Percentiles rank a stretch among this genome's conserved stretches.
phyloP scores from a whole-genome alignment of 2,797 vertebrate genomes.

The Rallus crepitans region DNA sequence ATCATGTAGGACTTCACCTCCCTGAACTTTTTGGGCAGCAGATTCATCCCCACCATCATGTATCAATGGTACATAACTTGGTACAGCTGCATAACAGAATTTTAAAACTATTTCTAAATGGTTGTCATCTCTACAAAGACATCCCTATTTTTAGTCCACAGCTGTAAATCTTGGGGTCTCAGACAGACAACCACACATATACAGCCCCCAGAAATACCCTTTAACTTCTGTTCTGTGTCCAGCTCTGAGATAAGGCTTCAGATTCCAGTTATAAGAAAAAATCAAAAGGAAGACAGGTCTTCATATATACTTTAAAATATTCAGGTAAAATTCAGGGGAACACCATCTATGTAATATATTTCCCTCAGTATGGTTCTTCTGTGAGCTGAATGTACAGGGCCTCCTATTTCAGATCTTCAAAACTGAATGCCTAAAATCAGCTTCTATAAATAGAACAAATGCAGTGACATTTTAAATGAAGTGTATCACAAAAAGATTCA shows the following conservation, averaged over 20 bases:
- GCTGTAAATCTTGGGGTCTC: background rate
- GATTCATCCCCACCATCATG: background rate
- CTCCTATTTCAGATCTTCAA: background rate
- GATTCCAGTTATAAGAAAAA: background rate
- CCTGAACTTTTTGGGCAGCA: background rate
- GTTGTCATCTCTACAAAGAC: background rate
- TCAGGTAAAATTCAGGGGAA: background rate
- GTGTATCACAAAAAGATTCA: background rate
- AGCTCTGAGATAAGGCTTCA: background rate
- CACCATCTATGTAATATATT: background rate
- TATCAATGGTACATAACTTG: background rate
- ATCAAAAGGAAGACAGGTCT: background rate
- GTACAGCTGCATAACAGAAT: background rate
- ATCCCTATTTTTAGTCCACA: background rate
- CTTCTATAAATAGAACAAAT: background rate
- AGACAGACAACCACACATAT: background rate
- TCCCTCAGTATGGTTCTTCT: background rate
- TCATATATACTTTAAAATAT: background rate
- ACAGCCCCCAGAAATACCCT: background rate
- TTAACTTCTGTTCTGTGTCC: background rate
- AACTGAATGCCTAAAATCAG: background rate
- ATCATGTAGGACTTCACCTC: background rate
- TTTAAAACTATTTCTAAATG: background rate
- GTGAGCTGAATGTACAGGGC: background rate
- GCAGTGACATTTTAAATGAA: background rate